Percentiles rank a stretch among this genome's conserved stretches.
Conservation (phyloP, 2,113 vertebrate species). For the Salvelinus fontinalis region DNA sequence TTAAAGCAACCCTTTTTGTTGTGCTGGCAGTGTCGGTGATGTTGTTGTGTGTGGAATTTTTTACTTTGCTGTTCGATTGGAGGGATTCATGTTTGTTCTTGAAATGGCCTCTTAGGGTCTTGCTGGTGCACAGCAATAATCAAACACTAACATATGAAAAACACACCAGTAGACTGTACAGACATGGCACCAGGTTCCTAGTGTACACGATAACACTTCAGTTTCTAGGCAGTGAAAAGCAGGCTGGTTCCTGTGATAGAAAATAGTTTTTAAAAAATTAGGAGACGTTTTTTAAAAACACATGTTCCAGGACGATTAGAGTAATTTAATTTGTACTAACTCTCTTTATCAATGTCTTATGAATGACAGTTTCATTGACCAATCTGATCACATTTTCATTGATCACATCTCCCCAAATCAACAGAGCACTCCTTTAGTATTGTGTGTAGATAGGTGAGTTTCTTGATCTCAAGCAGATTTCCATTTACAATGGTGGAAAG, state of each 20-base stretch:
- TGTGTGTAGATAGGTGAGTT: constrained; percentile 1
- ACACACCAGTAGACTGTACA: constrained; percentile 26
- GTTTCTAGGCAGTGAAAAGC: constrained; percentile 47
- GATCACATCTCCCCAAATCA: constrained; percentile 54
- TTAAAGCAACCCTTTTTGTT: constrained; percentile 67
- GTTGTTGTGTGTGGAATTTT: constrained; percentile 61
- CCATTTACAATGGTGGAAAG: constrained; percentile 49
- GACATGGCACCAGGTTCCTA: background rate
- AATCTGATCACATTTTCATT: constrained; percentile 60
- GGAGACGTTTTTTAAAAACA: constrained; percentile 20
- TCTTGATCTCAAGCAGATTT: constrained; percentile 19
- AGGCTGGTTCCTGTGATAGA: constrained; percentile 87
- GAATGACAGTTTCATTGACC: constrained; percentile 66
- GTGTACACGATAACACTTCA: too few species aligned
- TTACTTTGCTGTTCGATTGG: constrained; percentile 56
- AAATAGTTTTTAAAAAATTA: constrained; percentile 54
- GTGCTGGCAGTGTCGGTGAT: constrained; percentile 71
- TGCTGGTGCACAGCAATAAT: constrained; percentile 61
- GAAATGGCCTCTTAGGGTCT: constrained; percentile 59
- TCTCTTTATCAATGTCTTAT: constrained; percentile 73
- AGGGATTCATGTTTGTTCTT: constrained; percentile 53
- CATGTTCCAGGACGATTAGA: constrained; percentile 49
- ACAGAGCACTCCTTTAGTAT: constrained; percentile 62
- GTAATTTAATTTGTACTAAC: constrained; percentile 66
- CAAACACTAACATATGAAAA: constrained; percentile 41